A percentile compares a stretch with the other conserved stretches of the same genome.
These are phyloP conservation scores for Zaprionus gabonicus DNA, from an alignment of 1,140 invertebrate genomes.

Conservation along the genomic window DNA sequence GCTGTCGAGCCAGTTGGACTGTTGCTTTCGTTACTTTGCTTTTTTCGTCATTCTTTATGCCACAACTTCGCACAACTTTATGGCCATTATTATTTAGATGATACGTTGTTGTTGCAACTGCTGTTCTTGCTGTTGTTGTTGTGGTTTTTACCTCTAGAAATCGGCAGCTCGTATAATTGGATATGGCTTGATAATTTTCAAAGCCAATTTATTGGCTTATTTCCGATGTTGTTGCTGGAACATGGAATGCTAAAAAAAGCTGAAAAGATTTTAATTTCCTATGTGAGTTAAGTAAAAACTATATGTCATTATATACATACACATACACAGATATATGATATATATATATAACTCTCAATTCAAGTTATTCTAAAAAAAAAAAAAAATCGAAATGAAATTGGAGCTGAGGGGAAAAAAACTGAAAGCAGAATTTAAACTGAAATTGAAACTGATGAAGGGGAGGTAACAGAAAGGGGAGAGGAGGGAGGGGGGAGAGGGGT, in stretches of 20 bases:
- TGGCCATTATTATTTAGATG: slow-evolving; percentile 41
- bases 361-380: neutral
- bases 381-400: neutral
- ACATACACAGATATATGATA: neutral
- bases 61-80: slow-evolving; percentile 27
- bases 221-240: slow-evolving; percentile 4
- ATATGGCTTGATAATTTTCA: slow-evolving; percentile 60
- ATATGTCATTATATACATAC: neutral
- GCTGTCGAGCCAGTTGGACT: neutral
- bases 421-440: slow-evolving; percentile 22
- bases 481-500: neutral
- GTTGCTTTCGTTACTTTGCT: neutral
- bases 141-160: slow-evolving; percentile 25
- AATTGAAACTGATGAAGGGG: neutral
- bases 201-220: slow-evolving; percentile 60
- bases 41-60: neutral
- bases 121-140: slow-evolving; percentile 6
- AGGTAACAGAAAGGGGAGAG: neutral
- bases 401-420: neutral
- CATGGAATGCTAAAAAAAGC: neutral
- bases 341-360: neutral
- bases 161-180: slow-evolving; percentile 47
- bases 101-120: neutral
- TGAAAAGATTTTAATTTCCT: neutral
- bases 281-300: neutral